Conservation (phyloP, 2,888 invertebrate genomes). For the Eilema depressum region DNA sequence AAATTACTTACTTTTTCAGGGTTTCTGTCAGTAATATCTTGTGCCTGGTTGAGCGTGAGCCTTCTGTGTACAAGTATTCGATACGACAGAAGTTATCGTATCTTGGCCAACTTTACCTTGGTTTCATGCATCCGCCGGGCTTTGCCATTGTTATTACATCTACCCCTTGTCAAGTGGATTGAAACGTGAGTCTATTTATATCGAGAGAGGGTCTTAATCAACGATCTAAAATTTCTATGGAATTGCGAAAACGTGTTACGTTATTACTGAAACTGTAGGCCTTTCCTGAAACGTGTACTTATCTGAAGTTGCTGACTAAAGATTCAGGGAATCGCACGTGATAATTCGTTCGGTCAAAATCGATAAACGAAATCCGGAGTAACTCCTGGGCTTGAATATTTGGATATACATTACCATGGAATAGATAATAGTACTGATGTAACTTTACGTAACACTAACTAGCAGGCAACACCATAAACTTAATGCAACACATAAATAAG, state of each 20-base stretch:
- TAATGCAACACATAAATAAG: background rate
- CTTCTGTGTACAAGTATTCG: conserved; percentile 60
- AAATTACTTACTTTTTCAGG: conserved; percentile 56
- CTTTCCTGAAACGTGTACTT: background rate
- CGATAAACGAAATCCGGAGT: background rate
- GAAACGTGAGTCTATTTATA: conserved; percentile 51
- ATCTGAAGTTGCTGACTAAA: background rate
- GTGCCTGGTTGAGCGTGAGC: conserved; percentile 60
- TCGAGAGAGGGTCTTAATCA: background rate
- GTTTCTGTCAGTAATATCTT: conserved; percentile 56
- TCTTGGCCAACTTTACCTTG: conserved; percentile 73
- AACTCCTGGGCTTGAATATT: too few relatives aligned
- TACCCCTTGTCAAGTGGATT: conserved; percentile 50
- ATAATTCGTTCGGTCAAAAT: background rate
- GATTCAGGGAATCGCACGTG: background rate
- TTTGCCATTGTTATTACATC: conserved; percentile 46
- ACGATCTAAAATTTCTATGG: background rate
- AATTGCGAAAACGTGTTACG: background rate
- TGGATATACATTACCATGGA: too few relatives aligned
- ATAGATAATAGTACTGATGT: too few relatives aligned
- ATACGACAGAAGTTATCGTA: conserved; percentile 70
- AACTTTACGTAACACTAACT: background rate
- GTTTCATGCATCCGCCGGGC: conserved; percentile 63
- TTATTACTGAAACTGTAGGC: background rate
- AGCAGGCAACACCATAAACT: too few relatives aligned